phyloP scores from a whole-genome alignment of 2,113 vertebrate genomes.

The Thermophis baileyi region DNA sequence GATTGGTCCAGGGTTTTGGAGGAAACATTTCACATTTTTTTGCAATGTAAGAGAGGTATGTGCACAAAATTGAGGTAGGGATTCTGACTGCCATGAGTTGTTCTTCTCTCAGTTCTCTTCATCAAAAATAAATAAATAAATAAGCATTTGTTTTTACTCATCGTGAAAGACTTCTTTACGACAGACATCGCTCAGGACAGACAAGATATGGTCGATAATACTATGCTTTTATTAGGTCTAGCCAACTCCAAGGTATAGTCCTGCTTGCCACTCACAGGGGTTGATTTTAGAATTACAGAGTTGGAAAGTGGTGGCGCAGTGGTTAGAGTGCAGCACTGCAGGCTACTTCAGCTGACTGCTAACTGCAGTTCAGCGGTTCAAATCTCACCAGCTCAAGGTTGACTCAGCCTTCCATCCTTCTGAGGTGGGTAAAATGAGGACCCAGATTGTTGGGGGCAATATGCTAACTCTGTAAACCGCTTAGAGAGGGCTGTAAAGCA shows the following conservation, averaged over 20 bases:
- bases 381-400: no score
- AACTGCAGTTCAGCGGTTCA: background rate
- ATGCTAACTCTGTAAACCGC: no score
- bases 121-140: background rate
- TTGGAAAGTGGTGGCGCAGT: background rate
- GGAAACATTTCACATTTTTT: background rate
- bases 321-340: no score
- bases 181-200: background rate
- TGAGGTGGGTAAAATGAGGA: no score
- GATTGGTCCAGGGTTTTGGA: background rate
- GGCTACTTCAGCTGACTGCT: no score
- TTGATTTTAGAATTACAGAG: background rate
- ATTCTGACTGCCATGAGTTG: background rate
- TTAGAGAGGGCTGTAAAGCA: no score
- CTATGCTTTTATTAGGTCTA: background rate
- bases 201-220: background rate
- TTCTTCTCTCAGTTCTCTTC: background rate
- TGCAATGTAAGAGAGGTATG: background rate
- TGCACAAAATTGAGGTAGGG: background rate
- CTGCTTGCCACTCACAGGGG: no score
- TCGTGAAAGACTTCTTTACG: background rate
- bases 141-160: background rate
- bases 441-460: no score
- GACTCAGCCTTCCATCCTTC: no score
- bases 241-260: background rate